Evolutionary conservation across 2,113 vertebrate genomes (phyloP).

Genomic region (Larimichthys crocea): DNA sequence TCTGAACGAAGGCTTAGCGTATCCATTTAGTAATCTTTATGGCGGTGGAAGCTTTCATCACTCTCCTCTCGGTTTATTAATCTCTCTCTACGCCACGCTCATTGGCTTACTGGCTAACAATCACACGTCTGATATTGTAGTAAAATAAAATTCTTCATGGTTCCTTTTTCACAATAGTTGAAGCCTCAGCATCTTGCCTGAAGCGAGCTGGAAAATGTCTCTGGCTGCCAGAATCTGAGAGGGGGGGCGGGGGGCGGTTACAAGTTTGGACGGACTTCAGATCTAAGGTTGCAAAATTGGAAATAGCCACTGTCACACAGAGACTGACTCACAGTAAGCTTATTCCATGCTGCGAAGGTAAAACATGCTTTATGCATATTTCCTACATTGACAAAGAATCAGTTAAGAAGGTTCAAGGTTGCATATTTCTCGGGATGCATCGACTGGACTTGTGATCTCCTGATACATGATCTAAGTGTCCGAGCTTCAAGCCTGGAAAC

Average conservation of each 20-base stretch:
- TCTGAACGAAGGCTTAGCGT: conserved; percentile 35
- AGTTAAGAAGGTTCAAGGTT: too few relatives aligned
- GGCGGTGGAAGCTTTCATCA: conserved; percentile 49
- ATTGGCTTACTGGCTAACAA: conserved; percentile 50
- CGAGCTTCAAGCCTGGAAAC: not conserved
- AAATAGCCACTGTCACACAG: conserved; percentile 12
- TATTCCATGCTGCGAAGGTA: not conserved
- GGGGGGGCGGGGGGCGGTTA: not conserved
- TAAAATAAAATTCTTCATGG: conserved; percentile 38
- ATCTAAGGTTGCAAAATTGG: conserved; percentile 26
- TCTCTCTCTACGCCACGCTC: conserved; percentile 33
- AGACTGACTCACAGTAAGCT: not conserved
- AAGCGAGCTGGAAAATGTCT: conserved; percentile 64
- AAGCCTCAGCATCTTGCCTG: conserved; percentile 40
- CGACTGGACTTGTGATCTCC: not conserved
- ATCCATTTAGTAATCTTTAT: conserved; percentile 53
- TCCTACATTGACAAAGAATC: not conserved
- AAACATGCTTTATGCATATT: not conserved
- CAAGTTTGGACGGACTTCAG: conserved; percentile 28
- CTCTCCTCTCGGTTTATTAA: conserved; percentile 49
- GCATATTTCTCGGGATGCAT: not conserved
- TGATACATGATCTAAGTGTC: not conserved
- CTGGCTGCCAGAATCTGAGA: conserved; percentile 46
- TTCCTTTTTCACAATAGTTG: conserved; percentile 38
- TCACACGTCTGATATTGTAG: conserved; percentile 52